Evolutionary conservation across 2,888 invertebrate genomes (phyloP).

Genomic region (Noctua fimbriata): DNA sequence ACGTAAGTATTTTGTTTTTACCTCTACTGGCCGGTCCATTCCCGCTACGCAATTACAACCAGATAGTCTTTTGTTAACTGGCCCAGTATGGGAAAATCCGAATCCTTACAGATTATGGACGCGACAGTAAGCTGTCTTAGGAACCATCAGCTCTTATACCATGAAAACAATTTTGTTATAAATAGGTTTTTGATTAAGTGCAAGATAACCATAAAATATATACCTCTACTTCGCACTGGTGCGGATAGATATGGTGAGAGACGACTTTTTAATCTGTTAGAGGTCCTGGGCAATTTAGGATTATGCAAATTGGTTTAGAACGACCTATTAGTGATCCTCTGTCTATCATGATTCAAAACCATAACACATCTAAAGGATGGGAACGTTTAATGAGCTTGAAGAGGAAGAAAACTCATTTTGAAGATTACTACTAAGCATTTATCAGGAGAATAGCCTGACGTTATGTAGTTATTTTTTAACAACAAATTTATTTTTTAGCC

Average conservation of each 20-base stretch:
- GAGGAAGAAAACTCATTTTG: not conserved
- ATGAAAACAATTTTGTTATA: not conserved
- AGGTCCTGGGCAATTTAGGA: not conserved
- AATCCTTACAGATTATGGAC: not conserved
- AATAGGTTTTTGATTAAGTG: not conserved
- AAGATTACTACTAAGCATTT: not conserved
- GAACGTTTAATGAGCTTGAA: not conserved
- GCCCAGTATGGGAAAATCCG: not conserved
- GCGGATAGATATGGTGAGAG: not conserved
- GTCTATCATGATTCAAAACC: not conserved
- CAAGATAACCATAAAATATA: not conserved
- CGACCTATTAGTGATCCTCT: not conserved
- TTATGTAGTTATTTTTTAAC: not conserved
- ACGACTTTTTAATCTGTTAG: not conserved
- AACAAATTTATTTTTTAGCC: constrained; percentile 68
- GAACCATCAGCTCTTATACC: not conserved
- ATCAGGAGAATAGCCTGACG: not conserved
- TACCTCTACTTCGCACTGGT: not conserved
- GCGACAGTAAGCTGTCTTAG: not conserved
- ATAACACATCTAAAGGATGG: not conserved
- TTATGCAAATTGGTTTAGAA: not conserved
- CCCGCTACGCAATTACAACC: not conserved
- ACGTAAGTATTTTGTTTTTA: constrained; percentile 15
- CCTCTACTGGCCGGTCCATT: not conserved
- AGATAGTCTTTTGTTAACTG: not conserved